Evolutionary conservation across 2,113 vertebrate genomes (phyloP), one percentile per base, ranked within the genome.

Genomic region (Clarias macrocephalus): DNA sequence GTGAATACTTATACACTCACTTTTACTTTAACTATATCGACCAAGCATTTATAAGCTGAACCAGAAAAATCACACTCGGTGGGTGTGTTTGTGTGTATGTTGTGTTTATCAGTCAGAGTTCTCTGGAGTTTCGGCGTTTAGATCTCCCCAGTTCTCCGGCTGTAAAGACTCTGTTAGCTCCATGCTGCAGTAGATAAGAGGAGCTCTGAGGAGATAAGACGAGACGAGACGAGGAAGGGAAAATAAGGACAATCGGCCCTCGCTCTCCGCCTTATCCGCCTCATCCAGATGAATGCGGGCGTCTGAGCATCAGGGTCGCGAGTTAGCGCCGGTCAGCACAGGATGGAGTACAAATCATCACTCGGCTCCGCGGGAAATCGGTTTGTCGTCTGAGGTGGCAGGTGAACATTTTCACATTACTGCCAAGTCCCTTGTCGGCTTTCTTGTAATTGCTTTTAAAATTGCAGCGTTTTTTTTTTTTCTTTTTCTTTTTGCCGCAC

Each of bases 371-470:
- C 11, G 15, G 28, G 48, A 84, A 59, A 63, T 86, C 0, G 21
- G 66, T 89, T 80, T 19, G 16, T 19, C 48, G 0, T 42, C 10
- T 23, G 48, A 30, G 48, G 73, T 76, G 81, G 37, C 85, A 87
- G 76, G 63, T 87, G 59, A 13, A 65, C 19, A 83, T 84, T 86
- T 86, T 81, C 82, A 48, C 66, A 66, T 84, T 81, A 81, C 72
- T 57, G 56, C 76, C 33, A 18, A 79, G n/a, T 89, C 86, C 82
- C 82, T 28, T 54, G 48, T 75, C 62, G 25, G 33, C 73, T 83
- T 89, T 66, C 85, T 84, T 86, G 84, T 89, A 86, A 86, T 84
- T 52, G 82, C 23, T 54, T 76, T 54, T 48, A 54, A 48, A 73
- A 76, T 48, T 75, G 72, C 42, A 52, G 73, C 12, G 12, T 76